Conservation (phyloP, 2,888 invertebrate species). For the Pachliopta kotzebuea region DNA sequence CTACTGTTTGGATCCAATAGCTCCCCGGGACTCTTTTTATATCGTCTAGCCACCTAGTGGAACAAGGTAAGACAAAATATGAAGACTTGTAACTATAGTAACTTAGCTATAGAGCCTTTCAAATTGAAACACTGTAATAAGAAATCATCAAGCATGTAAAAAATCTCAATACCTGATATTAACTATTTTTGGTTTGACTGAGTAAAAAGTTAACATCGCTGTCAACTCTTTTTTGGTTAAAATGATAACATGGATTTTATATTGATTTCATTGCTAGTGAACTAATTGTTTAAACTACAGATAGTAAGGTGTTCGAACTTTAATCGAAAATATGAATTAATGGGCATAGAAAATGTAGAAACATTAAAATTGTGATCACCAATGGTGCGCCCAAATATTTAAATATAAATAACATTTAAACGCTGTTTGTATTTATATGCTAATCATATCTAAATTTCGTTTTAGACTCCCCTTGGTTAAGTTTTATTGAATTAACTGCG, state of each 20-base stretch:
- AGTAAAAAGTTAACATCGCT: too few relatives aligned
- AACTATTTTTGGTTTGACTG: too few relatives aligned
- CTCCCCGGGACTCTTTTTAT: too few relatives aligned
- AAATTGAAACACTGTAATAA: too few relatives aligned
- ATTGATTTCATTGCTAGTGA: neutral
- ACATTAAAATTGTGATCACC: conserved; percentile 8
- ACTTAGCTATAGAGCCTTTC: too few relatives aligned
- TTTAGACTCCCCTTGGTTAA: conserved; percentile 13
- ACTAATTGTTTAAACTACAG: conserved; percentile 1
- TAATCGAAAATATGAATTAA: conserved; percentile 9
- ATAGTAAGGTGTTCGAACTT: conserved; percentile 8
- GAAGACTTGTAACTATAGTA: too few relatives aligned
- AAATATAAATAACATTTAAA: neutral
- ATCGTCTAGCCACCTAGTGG: too few relatives aligned
- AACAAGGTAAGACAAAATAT: too few relatives aligned
- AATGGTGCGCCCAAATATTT: conserved; percentile 3
- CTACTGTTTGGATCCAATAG: too few relatives aligned
- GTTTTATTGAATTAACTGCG: conserved; percentile 15
- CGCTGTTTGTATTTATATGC: conserved; percentile 18
- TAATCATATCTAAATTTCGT: conserved; percentile 18
- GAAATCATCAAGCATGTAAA: too few relatives aligned
- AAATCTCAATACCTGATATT: too few relatives aligned
- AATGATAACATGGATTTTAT: neutral
- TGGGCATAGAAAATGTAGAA: neutral
- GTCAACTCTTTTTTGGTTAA: neutral